Evolutionary conservation across 1,140 invertebrate genomes (phyloP).

Genomic region (Venturia canescens): DNA sequence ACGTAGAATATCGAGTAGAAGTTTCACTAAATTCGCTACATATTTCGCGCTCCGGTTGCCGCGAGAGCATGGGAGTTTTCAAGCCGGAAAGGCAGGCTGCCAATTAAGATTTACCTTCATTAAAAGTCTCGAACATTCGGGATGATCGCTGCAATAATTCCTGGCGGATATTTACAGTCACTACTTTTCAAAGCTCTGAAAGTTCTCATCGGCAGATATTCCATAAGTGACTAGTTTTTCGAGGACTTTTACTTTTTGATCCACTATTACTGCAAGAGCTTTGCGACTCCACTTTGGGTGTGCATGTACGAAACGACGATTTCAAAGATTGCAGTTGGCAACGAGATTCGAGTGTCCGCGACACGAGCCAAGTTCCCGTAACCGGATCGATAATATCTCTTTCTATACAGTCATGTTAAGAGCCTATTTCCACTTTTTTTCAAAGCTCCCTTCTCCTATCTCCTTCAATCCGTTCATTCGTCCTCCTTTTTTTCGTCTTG

Average conservation of each 20-base stretch:
- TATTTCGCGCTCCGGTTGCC: conserved; percentile 30
- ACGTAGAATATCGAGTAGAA: conserved; percentile 45
- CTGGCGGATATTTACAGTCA: conserved; percentile 1
- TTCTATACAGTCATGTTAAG: not conserved
- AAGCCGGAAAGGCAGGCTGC: not conserved
- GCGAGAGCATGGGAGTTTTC: conserved; percentile 4
- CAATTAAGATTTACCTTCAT: conserved; percentile 39
- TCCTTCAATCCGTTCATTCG: conserved; percentile 13
- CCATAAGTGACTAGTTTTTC: not conserved
- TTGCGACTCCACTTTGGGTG: not conserved
- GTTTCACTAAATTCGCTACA: conserved; percentile 44
- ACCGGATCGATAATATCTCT: conserved; percentile 48
- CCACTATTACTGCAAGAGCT: not conserved
- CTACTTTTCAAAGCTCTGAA: too few relatives aligned
- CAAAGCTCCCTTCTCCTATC: not conserved
- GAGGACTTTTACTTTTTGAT: not conserved
- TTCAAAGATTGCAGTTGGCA: conserved; percentile 57
- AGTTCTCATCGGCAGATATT: not conserved
- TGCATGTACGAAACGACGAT: conserved; percentile 31
- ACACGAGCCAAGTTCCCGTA: conserved; percentile 53
- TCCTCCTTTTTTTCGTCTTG: not conserved
- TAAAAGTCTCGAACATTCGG: conserved; percentile 36
- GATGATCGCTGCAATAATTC: conserved; percentile 34
- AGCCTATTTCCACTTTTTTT: not conserved
- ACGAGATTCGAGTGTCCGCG: conserved; percentile 54